These are phyloP conservation scores for Ginglymostoma cirratum DNA, from an alignment of 2,113 vertebrate genomes.

Conservation along the genomic window DNA sequence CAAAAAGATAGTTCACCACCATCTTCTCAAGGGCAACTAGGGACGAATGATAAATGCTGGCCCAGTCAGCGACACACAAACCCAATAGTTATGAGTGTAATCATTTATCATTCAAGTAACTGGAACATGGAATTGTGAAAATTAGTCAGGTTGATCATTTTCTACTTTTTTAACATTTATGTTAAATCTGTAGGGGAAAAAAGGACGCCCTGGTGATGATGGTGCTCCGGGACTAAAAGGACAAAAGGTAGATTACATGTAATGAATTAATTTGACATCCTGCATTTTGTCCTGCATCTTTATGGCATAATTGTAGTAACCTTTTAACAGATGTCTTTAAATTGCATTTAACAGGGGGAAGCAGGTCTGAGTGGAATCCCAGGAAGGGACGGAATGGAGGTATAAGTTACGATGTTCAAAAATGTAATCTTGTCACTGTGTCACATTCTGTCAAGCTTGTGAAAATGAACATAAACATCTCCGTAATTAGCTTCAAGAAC, in stretches of 20 bases:
- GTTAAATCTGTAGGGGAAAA: slow-evolving; percentile 67
- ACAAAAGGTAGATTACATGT: slow-evolving; percentile 61
- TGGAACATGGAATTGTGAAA: background rate
- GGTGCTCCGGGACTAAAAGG: slow-evolving; percentile 70
- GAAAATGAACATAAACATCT: background rate
- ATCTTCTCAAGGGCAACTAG: background rate
- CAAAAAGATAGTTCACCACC: too few relatives aligned
- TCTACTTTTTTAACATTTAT: background rate
- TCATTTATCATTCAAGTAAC: background rate
- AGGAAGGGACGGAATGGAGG: slow-evolving; percentile 72
- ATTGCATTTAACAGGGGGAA: slow-evolving; percentile 62
- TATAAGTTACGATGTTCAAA: slow-evolving; percentile 47
- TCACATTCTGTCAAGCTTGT: background rate
- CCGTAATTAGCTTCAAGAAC: background rate
- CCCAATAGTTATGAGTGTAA: too few relatives aligned
- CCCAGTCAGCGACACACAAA: background rate
- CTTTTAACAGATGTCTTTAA: background rate
- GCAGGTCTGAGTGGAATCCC: slow-evolving; percentile 70
- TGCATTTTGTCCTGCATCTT: background rate
- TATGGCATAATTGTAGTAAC: slow-evolving; percentile 6
- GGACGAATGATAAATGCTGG: too few relatives aligned
- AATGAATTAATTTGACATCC: background rate
- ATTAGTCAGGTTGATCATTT: background rate
- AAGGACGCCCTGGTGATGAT: slow-evolving; percentile 72
- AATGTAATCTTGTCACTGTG: background rate